These are phyloP conservation scores for Dromaius novaehollandiae DNA, from an alignment of 2,113 vertebrate genomes.

Conservation along the genomic window DNA sequence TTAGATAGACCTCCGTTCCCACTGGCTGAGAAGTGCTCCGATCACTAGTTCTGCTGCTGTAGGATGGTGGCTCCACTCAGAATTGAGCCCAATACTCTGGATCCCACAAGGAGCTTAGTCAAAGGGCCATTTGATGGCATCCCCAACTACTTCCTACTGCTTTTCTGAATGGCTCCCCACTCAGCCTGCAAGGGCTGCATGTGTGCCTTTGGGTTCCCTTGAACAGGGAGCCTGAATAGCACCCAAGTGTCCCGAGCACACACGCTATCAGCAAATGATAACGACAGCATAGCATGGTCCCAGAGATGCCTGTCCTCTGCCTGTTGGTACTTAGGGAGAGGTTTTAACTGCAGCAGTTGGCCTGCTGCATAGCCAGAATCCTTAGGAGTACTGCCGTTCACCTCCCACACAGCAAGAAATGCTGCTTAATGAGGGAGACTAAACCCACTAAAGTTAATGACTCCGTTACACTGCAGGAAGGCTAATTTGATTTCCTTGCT, in stretches of 20 bases:
- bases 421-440: not conserved
- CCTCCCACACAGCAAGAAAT: not conserved
- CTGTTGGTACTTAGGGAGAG: not conserved
- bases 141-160: fast-evolving
- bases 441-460: not conserved
- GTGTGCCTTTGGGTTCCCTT: not conserved
- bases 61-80: not conserved
- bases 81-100: not conserved
- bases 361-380: not conserved
- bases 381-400: not conserved
- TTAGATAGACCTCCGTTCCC: not conserved
- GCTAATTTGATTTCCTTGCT: not conserved
- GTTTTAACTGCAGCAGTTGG: not conserved
- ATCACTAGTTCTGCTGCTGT: too few relatives aligned
- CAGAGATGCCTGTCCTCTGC: not conserved
- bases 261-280: not conserved
- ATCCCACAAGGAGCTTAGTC: too few relatives aligned
- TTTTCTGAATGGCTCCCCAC: not conserved
- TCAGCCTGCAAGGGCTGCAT: not conserved
- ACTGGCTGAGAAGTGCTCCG: not conserved
- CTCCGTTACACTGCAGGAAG: not conserved
- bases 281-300: not conserved
- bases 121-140: not conserved
- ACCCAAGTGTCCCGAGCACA: not conserved
- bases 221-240: not conserved